Evolutionary conservation across 2,113 vertebrate genomes (phyloP).

Genomic region (Daubentonia madagascariensis): DNA sequence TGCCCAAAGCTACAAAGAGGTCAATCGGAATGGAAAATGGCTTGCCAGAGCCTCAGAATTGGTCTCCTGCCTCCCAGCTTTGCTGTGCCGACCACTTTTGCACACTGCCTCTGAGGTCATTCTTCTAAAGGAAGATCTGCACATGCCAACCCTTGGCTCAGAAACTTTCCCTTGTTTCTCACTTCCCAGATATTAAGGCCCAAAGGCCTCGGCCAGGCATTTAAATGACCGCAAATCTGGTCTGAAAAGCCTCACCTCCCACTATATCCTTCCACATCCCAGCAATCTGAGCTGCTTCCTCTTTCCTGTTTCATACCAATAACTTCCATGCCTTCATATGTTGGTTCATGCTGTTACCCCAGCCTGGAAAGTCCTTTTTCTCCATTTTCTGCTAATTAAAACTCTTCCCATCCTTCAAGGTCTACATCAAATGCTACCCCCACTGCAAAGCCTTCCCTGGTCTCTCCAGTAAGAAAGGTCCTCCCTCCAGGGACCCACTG

Average conservation of each 20-base stretch:
- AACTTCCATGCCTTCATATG: accelerated
- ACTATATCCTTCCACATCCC: background rate
- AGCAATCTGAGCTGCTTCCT: background rate
- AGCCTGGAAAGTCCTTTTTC: background rate
- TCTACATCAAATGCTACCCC: background rate
- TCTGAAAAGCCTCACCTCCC: background rate
- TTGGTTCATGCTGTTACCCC: background rate
- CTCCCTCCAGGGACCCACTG: background rate
- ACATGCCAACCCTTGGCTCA: background rate
- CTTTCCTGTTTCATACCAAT: background rate
- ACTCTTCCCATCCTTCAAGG: background rate
- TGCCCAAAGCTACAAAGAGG: background rate
- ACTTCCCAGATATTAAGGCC: background rate
- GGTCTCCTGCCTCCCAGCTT: background rate
- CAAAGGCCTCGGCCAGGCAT: background rate
- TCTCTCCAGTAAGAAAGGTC: background rate
- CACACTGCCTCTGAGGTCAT: background rate
- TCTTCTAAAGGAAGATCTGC: background rate
- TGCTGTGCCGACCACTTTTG: background rate
- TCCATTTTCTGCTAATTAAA: background rate
- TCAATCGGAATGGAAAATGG: background rate
- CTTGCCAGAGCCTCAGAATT: background rate
- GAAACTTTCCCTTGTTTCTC: background rate
- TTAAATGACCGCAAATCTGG: background rate
- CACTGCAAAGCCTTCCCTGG: background rate